Evolutionary conservation across 1,140 invertebrate genomes (phyloP).

Genomic region (Drosophila azteca): DNA sequence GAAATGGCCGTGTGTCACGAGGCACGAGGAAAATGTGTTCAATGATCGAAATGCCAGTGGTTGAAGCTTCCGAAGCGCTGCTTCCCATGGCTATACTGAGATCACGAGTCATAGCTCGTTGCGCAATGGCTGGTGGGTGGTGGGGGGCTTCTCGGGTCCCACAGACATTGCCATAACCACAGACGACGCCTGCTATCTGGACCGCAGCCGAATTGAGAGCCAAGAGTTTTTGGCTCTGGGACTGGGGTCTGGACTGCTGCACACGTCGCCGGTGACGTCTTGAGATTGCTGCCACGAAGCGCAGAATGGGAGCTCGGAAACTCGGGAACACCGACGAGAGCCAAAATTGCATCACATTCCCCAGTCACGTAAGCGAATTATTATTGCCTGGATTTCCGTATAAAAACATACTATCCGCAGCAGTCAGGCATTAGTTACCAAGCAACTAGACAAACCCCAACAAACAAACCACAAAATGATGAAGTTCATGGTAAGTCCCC

Average conservation of each 20-base stretch:
- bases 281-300: conserved; percentile 60
- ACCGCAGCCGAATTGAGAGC: conserved; percentile 54
- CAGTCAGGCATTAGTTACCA: conserved; percentile 68
- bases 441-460: conserved; percentile 56
- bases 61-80: not conserved
- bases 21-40: too few species aligned
- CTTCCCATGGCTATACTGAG: conserved; percentile 40
- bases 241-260: conserved; percentile 25
- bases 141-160: conserved; percentile 2
- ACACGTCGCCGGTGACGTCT: conserved; percentile 61
- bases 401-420: conserved; percentile 59
- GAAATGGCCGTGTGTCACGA: too few species aligned
- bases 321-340: conserved; percentile 35
- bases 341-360: conserved; percentile 70
- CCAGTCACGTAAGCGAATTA: conserved; percentile 60
- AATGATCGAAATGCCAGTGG: not conserved
- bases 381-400: conserved; percentile 68
- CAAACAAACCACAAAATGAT: conserved; percentile 58
- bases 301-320: conserved; percentile 24
- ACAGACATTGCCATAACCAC: conserved; percentile 65
- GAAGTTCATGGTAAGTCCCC: conserved; percentile 71
- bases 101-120: conserved; percentile 30
- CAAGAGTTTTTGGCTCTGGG: conserved; percentile 30
- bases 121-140: conserved; percentile 43
- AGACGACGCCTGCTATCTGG: conserved; percentile 72